A percentile compares a stretch with the other conserved stretches of the same genome.
phyloP scores from a whole-genome alignment of 2,888 invertebrate genomes.

The Oxycera nigricornis region DNA sequence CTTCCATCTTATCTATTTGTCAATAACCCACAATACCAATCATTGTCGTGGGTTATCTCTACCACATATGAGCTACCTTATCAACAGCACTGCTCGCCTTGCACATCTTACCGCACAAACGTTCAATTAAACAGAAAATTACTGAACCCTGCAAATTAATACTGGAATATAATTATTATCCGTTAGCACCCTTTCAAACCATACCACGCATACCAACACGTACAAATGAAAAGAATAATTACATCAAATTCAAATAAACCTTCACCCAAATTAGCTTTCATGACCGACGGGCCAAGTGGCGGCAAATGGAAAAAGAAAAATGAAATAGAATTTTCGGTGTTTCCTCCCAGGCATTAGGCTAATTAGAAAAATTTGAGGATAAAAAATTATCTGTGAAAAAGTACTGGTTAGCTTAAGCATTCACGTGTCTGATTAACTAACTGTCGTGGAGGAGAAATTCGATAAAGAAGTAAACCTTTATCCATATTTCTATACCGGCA shows the following conservation, averaged over 20 bases:
- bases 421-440: conserved; percentile 1
- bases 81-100: too few relatives aligned
- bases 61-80: too few relatives aligned
- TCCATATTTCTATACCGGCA: conserved; percentile 7
- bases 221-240: conserved; percentile 10
- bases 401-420: conserved; percentile 17
- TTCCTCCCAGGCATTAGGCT: conserved; percentile 46
- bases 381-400: conserved; percentile 39
- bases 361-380: conserved; percentile 44
- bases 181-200: too few relatives aligned
- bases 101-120: too few relatives aligned
- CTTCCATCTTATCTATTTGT: neutral
- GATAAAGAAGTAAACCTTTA: conserved; percentile 30
- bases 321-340: neutral
- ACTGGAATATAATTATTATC: too few relatives aligned
- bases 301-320: neutral
- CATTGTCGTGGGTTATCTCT: too few relatives aligned
- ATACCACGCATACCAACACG: too few relatives aligned
- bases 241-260: conserved; percentile 22
- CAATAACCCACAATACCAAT: neutral
- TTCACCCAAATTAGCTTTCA: neutral
- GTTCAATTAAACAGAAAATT: too few relatives aligned
- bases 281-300: neutral
- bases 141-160: too few relatives aligned
- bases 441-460: conserved; percentile 6